Evolutionary conservation across 1,140 invertebrate species (phyloP), one percentile per base, ranked within the genome.

Genomic region (Plodia interpunctella): DNA sequence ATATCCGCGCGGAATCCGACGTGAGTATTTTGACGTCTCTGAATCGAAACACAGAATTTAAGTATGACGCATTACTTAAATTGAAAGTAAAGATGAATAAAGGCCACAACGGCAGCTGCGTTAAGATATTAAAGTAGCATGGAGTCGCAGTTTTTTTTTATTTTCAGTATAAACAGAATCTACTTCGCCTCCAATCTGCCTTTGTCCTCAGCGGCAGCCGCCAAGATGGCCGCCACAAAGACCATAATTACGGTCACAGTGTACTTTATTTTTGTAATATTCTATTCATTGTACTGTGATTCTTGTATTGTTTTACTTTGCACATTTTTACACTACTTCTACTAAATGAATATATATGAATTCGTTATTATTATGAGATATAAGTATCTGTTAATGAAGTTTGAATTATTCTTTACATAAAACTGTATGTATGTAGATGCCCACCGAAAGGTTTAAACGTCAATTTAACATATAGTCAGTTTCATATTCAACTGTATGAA

Each of bases 101-200:
- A 35, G 2, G 13, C 32, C 18, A 19, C 3, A 51, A 20, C 49
- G 20, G 17, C n/a, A 52, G n/a, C 51, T 49, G 20, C 18, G 21
- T 59, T 51, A 51, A 58, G 57, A 58, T 58, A 58, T 58, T 58
- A 58, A 58, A 58, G 57, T 58, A 32, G 50, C 44, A 21, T 25
- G 50, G 21, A 62, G 21, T 25, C 21, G n/a, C 21, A 25, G n/a
- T n/a, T 54, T 55, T 66, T 70, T 73, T 73, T 73, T 60, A 60
- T 60, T 59, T 64, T 56, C 54, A 65, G 62, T 57, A 66, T 67
- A 69, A 72, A 67, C 66, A 72, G 65, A 67, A 65, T 66, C 62
- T 54, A 67, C 62, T 72, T 60, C 54, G 49, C 52, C 62, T 65
- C 57, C 70, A 58, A 69, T 62, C 60, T 57, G 55, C 59, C 70